Percentiles rank a stretch among this genome's conserved stretches.
phyloP scores from a whole-genome alignment of 2,888 invertebrate genomes.

The Andrena trimmerana region DNA sequence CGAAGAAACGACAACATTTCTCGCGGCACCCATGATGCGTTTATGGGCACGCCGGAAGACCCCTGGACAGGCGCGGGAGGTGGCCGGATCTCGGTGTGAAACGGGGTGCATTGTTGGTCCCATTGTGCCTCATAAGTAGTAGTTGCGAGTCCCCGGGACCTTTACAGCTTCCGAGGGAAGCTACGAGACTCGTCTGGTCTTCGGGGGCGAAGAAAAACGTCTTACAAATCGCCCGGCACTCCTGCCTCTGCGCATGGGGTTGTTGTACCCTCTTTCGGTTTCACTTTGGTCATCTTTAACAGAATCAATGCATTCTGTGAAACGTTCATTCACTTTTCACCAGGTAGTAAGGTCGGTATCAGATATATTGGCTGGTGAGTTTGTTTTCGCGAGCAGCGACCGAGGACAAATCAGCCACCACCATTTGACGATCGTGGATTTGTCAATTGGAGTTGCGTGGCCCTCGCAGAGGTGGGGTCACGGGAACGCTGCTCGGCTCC shows the following conservation, averaged over 20 bases:
- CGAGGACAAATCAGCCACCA: no score
- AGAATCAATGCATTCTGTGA: no score
- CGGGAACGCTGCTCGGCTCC: no score
- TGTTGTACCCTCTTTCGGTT: conserved; percentile 1
- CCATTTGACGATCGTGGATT: no score
- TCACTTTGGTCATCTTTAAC: no score
- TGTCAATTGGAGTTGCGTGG: no score
- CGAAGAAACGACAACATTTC: conserved; percentile 33
- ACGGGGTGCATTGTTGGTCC: conserved; percentile 76
- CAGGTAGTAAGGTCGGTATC: no score
- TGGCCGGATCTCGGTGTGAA: conserved; percentile 79
- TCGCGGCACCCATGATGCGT: conserved; percentile 77
- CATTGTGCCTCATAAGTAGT: conserved; percentile 82
- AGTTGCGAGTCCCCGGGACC: conserved; percentile 70
- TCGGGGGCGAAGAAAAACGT: conserved; percentile 49
- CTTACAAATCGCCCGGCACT: conserved; percentile 45
- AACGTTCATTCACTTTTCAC: no score
- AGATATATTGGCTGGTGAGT: no score
- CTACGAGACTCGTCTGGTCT: conserved; percentile 19
- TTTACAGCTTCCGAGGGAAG: conserved; percentile 66
- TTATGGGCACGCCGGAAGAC: conserved; percentile 78
- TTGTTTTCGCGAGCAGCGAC: no score
- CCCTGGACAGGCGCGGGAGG: conserved; percentile 76
- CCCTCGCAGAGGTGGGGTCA: no score
- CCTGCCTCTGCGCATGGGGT: not conserved